A percentile compares a stretch with the other conserved stretches of the same genome.
Conservation (phyloP, 1,140 invertebrate species). For the Neodiprion fabricii region DNA sequence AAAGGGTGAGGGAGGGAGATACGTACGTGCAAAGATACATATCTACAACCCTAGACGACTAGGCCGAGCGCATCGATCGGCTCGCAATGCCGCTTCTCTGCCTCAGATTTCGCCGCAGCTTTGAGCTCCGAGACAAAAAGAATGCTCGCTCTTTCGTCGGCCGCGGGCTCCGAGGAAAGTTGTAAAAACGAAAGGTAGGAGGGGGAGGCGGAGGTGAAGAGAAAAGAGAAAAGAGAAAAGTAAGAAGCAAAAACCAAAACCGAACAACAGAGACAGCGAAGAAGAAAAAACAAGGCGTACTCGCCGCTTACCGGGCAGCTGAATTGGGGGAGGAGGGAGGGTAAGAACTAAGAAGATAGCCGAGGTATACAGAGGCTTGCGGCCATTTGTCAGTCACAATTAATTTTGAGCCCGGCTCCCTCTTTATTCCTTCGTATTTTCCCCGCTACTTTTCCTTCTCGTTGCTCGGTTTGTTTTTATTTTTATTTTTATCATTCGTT, state of each 20-base stretch:
- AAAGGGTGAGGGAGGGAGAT: too few species aligned
- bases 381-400: slow-evolving; percentile 1
- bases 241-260: background rate
- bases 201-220: background rate
- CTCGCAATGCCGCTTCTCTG: too few species aligned
- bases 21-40: background rate
- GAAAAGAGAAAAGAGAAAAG: background rate
- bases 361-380: background rate
- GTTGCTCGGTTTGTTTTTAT: background rate
- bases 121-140: too few species aligned
- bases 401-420: background rate
- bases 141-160: too few species aligned
- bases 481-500: background rate
- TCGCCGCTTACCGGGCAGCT: background rate
- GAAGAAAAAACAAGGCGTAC: background rate
- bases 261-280: background rate
- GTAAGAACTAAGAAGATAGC: background rate
- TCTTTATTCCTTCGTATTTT: background rate
- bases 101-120: too few species aligned
- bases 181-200: background rate
- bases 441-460: too few species aligned
- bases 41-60: background rate
- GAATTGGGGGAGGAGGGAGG: background rate
- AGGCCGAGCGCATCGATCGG: too few species aligned
- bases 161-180: too few species aligned